Evolutionary conservation across 2,797 vertebrate species (phyloP), one percentile per base, ranked within the genome.

Genomic region (Acomys russatus): DNA sequence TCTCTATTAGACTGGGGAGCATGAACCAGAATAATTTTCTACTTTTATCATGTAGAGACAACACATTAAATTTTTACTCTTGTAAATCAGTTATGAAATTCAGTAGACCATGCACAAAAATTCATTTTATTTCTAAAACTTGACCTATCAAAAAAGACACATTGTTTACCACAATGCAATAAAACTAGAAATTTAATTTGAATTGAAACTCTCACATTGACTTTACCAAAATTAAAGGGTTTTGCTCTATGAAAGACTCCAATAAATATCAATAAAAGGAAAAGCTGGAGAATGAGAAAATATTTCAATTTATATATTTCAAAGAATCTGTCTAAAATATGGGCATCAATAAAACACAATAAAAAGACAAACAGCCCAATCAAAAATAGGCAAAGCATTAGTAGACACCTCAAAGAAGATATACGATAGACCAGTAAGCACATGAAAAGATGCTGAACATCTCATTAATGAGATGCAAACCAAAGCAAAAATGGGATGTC

Each of bases 161-260:
- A 51, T 91, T 96, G 84, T 96, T 94, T n/a, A 71, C 54, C 71
- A 93, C 66, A 84, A 20, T 90, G n/a, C 63, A 77, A 33, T 66
- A 44, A 94, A 90, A 90, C 49, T 64, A 61, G 76, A 96, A 92
- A 97, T 95, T 95, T 85, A 91, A 95, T 93, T 92, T 89, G 63
- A 96, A 12, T 93, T 94, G 84, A 92, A 94, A 63, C 83, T 76
- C 61, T 66, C 61, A 12, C n/a, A 93, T 82, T 95, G 17, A 63
- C 64, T 87, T 95, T 71, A 90, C 44, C 51, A 85, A 89, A 97
- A 93, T 90, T 91, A 83, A 70, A 92, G n/a, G 6, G 59, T 93
- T 89, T 92, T 80, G n/a, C 10, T 94, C 80, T 90, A 84, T 92
- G 54, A 90, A 96, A 90, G 77, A 82, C 51, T 66, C 20, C 14